Evolutionary conservation across 2,797 vertebrate species (phyloP), one percentile per base, ranked within the genome.

Genomic region (Ptychobarbus kaznakovi): DNA sequence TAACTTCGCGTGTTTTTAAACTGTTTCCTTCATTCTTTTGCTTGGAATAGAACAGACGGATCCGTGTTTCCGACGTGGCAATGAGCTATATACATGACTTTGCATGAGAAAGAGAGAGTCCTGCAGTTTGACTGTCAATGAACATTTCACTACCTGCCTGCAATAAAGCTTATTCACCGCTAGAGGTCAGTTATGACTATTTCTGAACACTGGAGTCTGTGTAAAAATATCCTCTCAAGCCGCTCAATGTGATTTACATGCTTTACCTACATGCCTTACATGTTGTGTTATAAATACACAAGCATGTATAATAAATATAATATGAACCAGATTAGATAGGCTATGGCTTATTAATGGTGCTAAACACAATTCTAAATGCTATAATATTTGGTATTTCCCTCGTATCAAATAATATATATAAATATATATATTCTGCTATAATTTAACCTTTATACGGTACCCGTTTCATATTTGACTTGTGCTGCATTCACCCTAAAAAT

Each of bases 11-110:
- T 28, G 92, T 93, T 91, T 93, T 91, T 91, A 92, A 95, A 93
- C 90, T 81, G 93, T 91, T 93, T 94, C 95, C 94, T 94, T 92
- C 90, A 93, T 95, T 93, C 93, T 93, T 94, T 91, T 92, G 88
- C 81, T 90, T 91, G 90, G 92, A 93, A 93, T 86, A 92, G 78
- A 65, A 53, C 84, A 46, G 80, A 72, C 51, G 35, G 80, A 83
- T 84, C 80, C 85, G 44, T 86, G 91, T 91, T 90, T 84, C 68
- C 18, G 87, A 90, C 85, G 72, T 28, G 82, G 22, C 22, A 51
- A 38, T 68, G 56, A 88, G 86, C 91, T 92, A 87, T 92, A 87
- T 87, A 69, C 86, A 81, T 5, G 46, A 85, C 91, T 92, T 89
- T 87, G 66, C 87, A 82, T 3, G 40, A 82, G 89, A 20, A 0